Conservation (phyloP, 1,140 invertebrate species). For the Yoshiicerus persimilis region DNA sequence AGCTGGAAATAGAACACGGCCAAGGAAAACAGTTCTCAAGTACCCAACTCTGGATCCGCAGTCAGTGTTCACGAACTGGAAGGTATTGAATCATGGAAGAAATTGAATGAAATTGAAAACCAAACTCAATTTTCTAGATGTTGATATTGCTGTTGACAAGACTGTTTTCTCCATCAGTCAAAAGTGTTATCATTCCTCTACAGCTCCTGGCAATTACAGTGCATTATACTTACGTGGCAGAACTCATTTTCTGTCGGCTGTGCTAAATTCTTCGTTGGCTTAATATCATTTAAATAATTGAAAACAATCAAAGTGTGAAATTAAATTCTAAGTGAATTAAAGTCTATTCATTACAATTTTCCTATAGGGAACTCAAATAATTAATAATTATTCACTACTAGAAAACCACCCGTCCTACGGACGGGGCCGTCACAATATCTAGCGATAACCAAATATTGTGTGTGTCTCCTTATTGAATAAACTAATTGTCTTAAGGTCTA, state of each 20-base stretch:
- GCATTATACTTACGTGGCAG: not conserved
- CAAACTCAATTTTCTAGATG: not conserved
- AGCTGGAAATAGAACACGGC: not conserved
- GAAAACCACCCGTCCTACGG: too few species aligned
- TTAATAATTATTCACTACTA: not conserved
- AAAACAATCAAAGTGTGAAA: not conserved
- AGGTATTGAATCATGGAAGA: not conserved
- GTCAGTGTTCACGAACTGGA: not conserved
- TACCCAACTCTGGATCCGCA: not conserved
- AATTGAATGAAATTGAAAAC: not conserved
- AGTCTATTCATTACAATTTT: not conserved
- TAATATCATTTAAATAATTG: not conserved
- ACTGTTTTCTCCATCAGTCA: not conserved
- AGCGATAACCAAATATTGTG: too few species aligned
- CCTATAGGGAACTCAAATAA: not conserved
- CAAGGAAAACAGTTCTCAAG: not conserved
- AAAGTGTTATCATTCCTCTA: not conserved
- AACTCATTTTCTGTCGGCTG: not conserved
- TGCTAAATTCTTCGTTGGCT: not conserved
- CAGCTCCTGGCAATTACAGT: not conserved
- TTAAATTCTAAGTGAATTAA: not conserved
- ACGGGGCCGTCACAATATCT: too few species aligned
- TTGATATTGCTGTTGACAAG: not conserved
- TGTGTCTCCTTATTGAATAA: too few species aligned
- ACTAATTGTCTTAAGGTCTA: too few species aligned